A percentile compares a stretch with the other conserved stretches of the same genome.
Evolutionary conservation across 2,113 vertebrate genomes (phyloP).

Genomic region (Struthio camelus): DNA sequence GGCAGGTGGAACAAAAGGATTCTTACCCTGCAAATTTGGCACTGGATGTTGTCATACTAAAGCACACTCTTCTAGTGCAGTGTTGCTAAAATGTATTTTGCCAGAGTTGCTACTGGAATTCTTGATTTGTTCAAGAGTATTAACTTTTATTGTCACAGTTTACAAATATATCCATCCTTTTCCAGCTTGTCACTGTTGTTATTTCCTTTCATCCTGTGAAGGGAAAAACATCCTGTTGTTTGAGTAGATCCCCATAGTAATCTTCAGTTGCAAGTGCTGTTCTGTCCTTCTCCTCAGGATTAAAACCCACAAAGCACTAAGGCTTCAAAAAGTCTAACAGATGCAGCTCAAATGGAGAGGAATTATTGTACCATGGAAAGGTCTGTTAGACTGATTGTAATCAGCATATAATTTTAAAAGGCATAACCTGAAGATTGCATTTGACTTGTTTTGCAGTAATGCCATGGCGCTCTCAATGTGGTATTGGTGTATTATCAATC

Average conservation of each 20-base stretch:
- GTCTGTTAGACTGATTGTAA: conserved; percentile 3
- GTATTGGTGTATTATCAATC: background rate
- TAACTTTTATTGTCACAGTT: conserved; percentile 68
- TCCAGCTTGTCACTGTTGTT: conserved; percentile 32
- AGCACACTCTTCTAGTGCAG: background rate
- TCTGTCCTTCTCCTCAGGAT: background rate
- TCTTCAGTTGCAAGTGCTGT: background rate
- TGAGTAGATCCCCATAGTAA: conserved; percentile 19
- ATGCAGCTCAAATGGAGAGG: conserved; percentile 23
- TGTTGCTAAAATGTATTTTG: conserved; percentile 31
- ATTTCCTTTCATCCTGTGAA: conserved; percentile 53
- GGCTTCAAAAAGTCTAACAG: conserved; percentile 30
- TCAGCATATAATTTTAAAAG: conserved; percentile 4
- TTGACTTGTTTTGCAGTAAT: background rate
- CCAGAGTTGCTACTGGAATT: conserved; percentile 46
- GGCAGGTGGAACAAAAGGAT: conserved; percentile 21
- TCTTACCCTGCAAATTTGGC: conserved; percentile 25
- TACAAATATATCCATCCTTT: conserved; percentile 65
- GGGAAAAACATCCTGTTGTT: conserved; percentile 31
- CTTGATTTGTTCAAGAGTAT: conserved; percentile 46
- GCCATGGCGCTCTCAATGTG: background rate
- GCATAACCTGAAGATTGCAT: conserved; percentile 19
- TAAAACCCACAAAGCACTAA: conserved; percentile 9
- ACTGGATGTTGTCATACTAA: conserved; percentile 9
- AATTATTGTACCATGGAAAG: conserved; percentile 50